A percentile compares a stretch with the other conserved stretches of the same genome.
Evolutionary conservation across 2,113 vertebrate species (phyloP).

Genomic region (Oceanodroma tethys): DNA sequence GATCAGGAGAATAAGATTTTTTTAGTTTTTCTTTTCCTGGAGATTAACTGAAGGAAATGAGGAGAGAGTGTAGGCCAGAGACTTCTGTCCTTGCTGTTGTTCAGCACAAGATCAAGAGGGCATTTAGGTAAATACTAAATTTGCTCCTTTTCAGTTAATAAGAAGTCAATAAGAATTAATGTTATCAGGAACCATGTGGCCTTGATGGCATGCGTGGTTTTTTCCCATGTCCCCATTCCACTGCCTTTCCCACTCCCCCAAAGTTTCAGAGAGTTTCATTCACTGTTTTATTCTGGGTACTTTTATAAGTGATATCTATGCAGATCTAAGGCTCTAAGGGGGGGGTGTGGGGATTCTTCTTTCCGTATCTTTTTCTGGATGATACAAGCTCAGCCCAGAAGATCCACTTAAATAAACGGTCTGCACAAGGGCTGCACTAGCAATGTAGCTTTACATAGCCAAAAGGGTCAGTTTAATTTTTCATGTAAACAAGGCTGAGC

Average conservation of each 20-base stretch:
- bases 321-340: background rate
- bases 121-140: background rate
- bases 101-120: background rate
- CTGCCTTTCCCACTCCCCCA: background rate
- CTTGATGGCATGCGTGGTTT: background rate
- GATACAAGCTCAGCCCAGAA: background rate
- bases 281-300: background rate
- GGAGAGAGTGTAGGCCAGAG: background rate
- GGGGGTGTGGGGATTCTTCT: background rate
- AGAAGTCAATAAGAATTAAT: background rate
- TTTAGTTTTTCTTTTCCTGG: background rate
- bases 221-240: accelerated
- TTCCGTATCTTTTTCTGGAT: background rate
- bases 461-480: slow-evolving; percentile 9
- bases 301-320: background rate
- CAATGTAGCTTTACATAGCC: background rate
- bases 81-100: background rate
- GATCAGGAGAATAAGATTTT: background rate
- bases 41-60: background rate
- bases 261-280: background rate
- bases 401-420: background rate
- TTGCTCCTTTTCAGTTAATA: background rate
- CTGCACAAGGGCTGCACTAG: background rate
- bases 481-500: slow-evolving; percentile 7
- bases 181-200: background rate